Conservation (phyloP, 53 echinoderm and acorn worm genomes). For the Paracentrotus lividus region DNA sequence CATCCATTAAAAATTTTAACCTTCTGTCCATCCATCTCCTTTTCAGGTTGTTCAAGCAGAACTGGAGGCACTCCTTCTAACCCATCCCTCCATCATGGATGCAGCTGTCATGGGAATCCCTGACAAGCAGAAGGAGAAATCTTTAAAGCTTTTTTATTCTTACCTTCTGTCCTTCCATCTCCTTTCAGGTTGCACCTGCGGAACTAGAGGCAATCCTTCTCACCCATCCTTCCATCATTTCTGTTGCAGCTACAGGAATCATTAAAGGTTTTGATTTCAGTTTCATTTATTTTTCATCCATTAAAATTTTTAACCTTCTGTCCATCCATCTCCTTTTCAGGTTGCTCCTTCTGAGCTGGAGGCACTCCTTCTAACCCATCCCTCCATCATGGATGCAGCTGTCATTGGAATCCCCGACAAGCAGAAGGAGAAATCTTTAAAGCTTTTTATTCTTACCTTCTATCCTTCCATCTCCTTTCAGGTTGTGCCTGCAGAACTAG, state of each 20-base stretch:
- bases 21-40: background rate
- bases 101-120: slow-evolving; percentile 81
- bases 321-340: too few relatives aligned
- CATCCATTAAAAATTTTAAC: background rate
- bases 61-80: slow-evolving; percentile 77
- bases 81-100: slow-evolving; percentile 73
- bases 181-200: too few relatives aligned
- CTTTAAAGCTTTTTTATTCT: slow-evolving; percentile 78
- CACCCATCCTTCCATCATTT: background rate
- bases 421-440: too few relatives aligned
- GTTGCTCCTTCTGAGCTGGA: too few relatives aligned
- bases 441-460: too few relatives aligned
- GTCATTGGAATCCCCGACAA: slow-evolving; percentile 78
- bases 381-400: too few relatives aligned
- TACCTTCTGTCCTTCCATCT: background rate
- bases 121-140: slow-evolving; percentile 77
- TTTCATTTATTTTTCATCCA: background rate
- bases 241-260: too few relatives aligned
- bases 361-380: too few relatives aligned
- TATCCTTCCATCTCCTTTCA: too few relatives aligned
- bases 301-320: too few relatives aligned
- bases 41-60: slow-evolving; percentile 84
- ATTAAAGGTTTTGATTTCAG: too few relatives aligned
- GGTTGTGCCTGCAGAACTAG: too few relatives aligned
- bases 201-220: background rate